Base-by-base conservation (phyloP, 2,888 invertebrate species). In the Watsonalla cultraria region DNA sequence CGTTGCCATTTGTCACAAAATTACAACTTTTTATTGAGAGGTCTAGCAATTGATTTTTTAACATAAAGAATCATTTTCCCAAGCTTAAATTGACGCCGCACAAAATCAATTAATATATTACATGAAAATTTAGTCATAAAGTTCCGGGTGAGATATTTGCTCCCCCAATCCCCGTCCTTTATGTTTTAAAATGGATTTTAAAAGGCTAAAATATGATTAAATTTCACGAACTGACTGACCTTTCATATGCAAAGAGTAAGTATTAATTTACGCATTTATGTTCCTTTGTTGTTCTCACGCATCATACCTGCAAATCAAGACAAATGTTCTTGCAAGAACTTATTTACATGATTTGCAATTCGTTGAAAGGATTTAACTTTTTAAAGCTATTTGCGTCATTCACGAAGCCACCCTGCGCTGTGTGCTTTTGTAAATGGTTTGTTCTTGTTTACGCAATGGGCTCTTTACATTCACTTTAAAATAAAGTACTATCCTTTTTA, bases 211-310 rank as follows among this genome's bases (percentile, higher is more conserved):
- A 65, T 68, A 65, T 68, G 65, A 50, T 72, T 72, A 72, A 78
- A 76, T 78, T 77, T 75, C 78, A 76, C 56, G 76, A 72, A 62
- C 74, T 66, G 66, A 54, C 51, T 67, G 74, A 78, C 79, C 79
- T 79, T 78, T 72, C 55, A 66, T 66, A 64, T 68, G 61, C 63
- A 67, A 60, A 76, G 69, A 24, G 24, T 4, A 65, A 66, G 75
- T 72, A 72, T 65, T 65, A 68, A 71, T 77, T 74, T 69, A 75
- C 68, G 69, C 72, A 60, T 70, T 72, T 69, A 72, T 56, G 53
- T 51, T 45, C 55, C 55, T 58, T 56, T 56, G 56, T 60, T 51
- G 14, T 24, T 24, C 37, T 39, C 37, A 39, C 51, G 46, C 47
- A 13, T 24, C 46, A 13, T 46, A n/a, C 46, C 24, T 64, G 66